Evolutionary conservation across 1,140 invertebrate species (phyloP).

Genomic region (Habropoda laboriosa): DNA sequence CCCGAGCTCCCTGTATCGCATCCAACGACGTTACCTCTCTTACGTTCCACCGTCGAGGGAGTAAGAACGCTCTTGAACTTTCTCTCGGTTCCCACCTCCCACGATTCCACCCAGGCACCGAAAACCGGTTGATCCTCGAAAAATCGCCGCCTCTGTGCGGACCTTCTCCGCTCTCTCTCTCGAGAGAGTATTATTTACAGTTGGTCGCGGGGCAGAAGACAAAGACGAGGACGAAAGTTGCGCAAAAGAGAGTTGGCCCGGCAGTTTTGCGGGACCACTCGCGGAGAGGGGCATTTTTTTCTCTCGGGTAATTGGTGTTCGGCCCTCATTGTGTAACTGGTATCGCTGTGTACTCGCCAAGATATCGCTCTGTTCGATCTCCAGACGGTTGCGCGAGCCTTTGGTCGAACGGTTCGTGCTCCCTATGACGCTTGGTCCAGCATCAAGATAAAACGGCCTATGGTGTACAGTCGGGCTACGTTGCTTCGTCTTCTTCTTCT

Average conservation of each 20-base stretch:
- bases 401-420: conserved; percentile 58
- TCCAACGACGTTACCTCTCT: background rate
- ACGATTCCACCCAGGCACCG: background rate
- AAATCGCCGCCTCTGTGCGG: conserved; percentile 25
- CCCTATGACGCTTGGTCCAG: conserved; percentile 65
- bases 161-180: background rate
- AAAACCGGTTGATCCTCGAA: conserved; percentile 35
- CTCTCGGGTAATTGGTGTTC: conserved; percentile 71
- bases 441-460: conserved; percentile 66
- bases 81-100: conserved; percentile 1
- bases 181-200: conserved; percentile 23
- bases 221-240: conserved; percentile 34
- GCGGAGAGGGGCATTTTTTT: conserved; percentile 62
- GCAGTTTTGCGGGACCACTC: conserved; percentile 60
- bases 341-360: conserved; percentile 68
- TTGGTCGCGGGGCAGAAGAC: conserved; percentile 14
- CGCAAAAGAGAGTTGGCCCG: conserved; percentile 34
- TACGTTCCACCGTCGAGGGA: background rate
- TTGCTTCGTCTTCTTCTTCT: background rate
- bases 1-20: background rate
- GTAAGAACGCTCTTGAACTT: background rate
- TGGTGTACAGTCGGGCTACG: background rate
- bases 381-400: conserved; percentile 67
- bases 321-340: conserved; percentile 72
- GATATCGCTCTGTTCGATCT: conserved; percentile 68